Evolutionary conservation across 2,797 vertebrate genomes (phyloP), one percentile per base, ranked within the genome.

Genomic region (Aotus griseimembra): DNA sequence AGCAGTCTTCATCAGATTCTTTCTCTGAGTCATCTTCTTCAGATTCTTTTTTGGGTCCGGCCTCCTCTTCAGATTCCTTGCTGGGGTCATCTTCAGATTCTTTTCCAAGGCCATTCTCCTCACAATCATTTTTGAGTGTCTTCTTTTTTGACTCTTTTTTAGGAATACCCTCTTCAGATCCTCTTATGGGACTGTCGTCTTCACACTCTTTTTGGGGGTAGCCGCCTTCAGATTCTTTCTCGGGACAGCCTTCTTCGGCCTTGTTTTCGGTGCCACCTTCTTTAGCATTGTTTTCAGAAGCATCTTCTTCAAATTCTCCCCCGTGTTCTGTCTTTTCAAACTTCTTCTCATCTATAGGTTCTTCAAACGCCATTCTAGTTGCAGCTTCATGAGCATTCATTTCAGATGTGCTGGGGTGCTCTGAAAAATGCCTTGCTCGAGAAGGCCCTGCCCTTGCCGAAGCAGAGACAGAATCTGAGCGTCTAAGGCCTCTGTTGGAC

Each of bases 391-490:
- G 95, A 58, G 70, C 95, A 86, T 61, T 93, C 55, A 46, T 36
- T 64, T 97, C 94, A 26, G 97, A 50, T 0, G 95, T 48, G 39
- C 97, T 94, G 50, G 97, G 97, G 79, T 89, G 96, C 92, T 98
- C 96, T 19, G 97, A 92, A 79, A 97, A 96, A 73, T 98, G 97
- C 97, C 87, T 98, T 79, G 75, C 92, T 96, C 97, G 0, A 97
- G 97, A 93, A 85, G 97, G 98, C 97, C 95, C 98, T n/a, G 0
- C 97, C 55, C 57, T 97, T 70, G 98, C 97, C 13, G 98, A 88
- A 39, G 98, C 96, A 0, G 98, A 96, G 81, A 98, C 58, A 0
- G 93, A 94, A 96, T 96, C 93, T 11, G 98, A 97, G 24, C 98
- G 96, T 52, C 95, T 96, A 94, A 98, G 98, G 48, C 98, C 97